Evolutionary conservation across 2,113 vertebrate genomes (phyloP), one percentile per base, ranked within the genome.

Genomic region (Panthera uncia): DNA sequence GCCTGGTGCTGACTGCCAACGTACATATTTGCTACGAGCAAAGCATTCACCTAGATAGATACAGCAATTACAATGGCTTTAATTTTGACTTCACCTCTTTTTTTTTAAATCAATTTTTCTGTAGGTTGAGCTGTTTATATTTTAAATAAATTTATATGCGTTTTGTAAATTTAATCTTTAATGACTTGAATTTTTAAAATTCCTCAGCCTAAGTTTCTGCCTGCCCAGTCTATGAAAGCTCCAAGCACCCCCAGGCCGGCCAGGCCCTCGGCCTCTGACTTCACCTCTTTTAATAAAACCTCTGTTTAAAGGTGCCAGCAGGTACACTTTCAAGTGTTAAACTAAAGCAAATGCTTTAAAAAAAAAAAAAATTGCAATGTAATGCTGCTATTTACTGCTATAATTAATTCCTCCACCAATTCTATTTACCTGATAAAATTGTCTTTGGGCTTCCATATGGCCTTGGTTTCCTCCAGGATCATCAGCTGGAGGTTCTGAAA

Each of bases 361-460:
- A 45, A 9, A 50, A 41, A 48, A 78, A 50, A 16, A 48, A 78
- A 50, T 33, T 50, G 29, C 48, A 79, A 18, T 31, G 4, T 15
- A 79, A 50, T 57, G 16, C 16, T 52, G 52, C 52, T 50, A 15
- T 83, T 93, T 86, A 48, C 5, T 33, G 65, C 50, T 82, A 31
- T 79, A 71, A 91, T 97, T 84, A 93, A 93, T 50, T 93, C 80
- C 55, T 91, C 80, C 71, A 41, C n/a, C 9, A 3, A 13, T 57
- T 78, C 63, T 78, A 36, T 94, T 91, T 90, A 83, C 84, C 91
- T 97, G 74, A 89, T 50, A 97, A 55, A 74, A 81, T 76, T 81
- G 52, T 84, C 52, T 89, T 68, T 66, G 85, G 61, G 14, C 31
- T 93, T 95, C 91, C 93, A 93, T 27, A 81, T 82, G 41, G 82